phyloP scores from a whole-genome alignment of 37 sponge, comb jelly and placozoan species.

The Theonella swinhoei region DNA sequence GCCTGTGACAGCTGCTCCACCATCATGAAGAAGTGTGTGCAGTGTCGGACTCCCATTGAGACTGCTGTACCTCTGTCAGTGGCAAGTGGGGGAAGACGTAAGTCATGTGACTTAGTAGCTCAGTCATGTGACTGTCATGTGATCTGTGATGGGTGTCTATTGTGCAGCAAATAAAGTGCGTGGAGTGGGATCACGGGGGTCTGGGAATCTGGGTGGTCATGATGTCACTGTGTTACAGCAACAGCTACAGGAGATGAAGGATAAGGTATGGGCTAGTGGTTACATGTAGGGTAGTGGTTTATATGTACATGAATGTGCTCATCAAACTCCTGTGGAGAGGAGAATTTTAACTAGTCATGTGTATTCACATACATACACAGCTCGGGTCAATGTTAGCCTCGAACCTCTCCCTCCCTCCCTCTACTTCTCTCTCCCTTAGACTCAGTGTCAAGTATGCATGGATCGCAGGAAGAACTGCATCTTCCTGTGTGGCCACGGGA shows the following conservation, averaged over 20 bases:
- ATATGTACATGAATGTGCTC: too few species aligned
- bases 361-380: too few species aligned
- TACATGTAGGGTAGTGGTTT: too few species aligned
- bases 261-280: slow-evolving; percentile 88
- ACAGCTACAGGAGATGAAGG: slow-evolving; percentile 79
- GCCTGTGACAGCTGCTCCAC: slow-evolving; percentile 85
- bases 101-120: neutral
- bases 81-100: slow-evolving; percentile 68
- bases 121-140: neutral
- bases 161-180: too few species aligned
- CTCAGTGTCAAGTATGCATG: slow-evolving; percentile 87
- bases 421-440: slow-evolving; percentile 29
- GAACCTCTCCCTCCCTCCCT: too few species aligned
- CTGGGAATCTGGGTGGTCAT: too few species aligned
- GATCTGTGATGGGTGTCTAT: neutral
- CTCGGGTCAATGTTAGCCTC: too few species aligned
- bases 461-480: slow-evolving; percentile 88
- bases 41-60: slow-evolving; percentile 56
- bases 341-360: too few species aligned
- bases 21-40: slow-evolving; percentile 80
- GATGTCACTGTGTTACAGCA: slow-evolving; percentile 57
- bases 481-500: slow-evolving; percentile 91
- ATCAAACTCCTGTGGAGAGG: too few species aligned
- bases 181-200: too few species aligned
- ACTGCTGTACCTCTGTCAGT: slow-evolving; percentile 37